Base-by-base conservation (phyloP, 1,140 invertebrate genomes). In the Heliconius eleuchia region DNA sequence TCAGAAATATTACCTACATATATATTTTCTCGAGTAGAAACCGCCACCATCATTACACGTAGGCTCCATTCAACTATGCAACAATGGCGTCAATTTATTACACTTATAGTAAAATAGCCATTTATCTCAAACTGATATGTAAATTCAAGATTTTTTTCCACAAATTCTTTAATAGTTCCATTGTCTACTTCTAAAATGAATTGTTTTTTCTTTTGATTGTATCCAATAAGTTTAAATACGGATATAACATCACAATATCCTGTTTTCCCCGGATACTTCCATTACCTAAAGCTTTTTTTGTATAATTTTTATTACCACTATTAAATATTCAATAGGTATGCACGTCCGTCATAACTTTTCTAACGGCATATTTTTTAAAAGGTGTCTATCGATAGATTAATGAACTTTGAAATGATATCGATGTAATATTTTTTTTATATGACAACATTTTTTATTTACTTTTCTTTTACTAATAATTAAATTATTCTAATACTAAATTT, bases 231-330 rank as follows among this genome's bases (percentile, higher is more conserved):
- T 60, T 60, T 60, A 60, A 60, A 60, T 16, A 66, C 60, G 60
- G 60, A 66, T 66, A 66, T 1, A 60, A 60, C n/a, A 66, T 66
- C 23, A 66, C 60, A 30, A 16, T 66, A 27, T 66, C 60, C 60
- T 27, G 60, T 66, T 27, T 66, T 66, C 60, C 60, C 60, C 60
- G 60, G 60, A 66, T 66, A 66, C 27, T 66, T 66, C 23, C 60
- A 30, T 13, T 30, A 30, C 60, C 19, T 66, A 66, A 27, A 11
- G 60, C 60, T 66, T 66, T 66, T 60, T 66, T 66, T 16, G 60
- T 66, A 66, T 66, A 66, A 30, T 66, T 66, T 66, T 66, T 66
- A 66, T 66, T 66, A 23, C 60, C 27, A 16, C 23, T 30, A 30
- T 23, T 66, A 66, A 66, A 66, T 66, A 66, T 66, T 66, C 27